These are phyloP conservation scores for Pycnomerus fuliginosus DNA, from an alignment of 2,888 invertebrate genomes.

Conservation along the genomic window DNA sequence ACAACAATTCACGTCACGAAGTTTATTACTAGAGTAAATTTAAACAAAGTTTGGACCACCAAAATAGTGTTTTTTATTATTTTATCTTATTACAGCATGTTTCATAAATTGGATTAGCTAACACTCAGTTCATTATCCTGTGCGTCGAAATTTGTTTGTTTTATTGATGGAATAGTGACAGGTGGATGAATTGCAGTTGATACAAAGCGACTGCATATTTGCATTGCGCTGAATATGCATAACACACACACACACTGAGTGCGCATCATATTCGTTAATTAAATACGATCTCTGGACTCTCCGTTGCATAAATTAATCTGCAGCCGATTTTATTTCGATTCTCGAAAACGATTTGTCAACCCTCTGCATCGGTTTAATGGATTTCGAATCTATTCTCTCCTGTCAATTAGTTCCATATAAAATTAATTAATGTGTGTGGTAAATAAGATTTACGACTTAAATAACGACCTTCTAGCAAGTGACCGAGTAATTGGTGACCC, in stretches of 20 bases:
- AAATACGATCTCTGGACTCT: no score
- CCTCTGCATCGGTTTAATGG: conserved; percentile 15
- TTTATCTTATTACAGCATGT: neutral
- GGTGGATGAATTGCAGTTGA: conserved; percentile 5
- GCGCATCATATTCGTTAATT: conserved; percentile 7
- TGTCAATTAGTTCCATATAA: conserved; percentile 25
- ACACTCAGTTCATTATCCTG: conserved; percentile 4
- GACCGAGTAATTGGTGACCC: conserved; percentile 33
- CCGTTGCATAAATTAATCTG: no score
- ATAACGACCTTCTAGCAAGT: conserved; percentile 31
- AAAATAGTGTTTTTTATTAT: neutral
- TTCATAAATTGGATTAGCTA: conserved; percentile 4
- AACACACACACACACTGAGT: neutral
- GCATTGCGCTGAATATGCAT: conserved; percentile 8
- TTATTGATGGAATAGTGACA: conserved; percentile 9
- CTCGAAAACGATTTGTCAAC: conserved; percentile 8
- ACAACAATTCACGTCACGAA: no score
- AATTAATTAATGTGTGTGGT: conserved; percentile 26
- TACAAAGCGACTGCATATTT: conserved; percentile 2
- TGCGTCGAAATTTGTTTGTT: conserved; percentile 7
- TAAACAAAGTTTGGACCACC: neutral
- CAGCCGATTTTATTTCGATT: conserved; percentile 1
- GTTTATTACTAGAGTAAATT: no score
- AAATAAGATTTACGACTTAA: conserved; percentile 29
- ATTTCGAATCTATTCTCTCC: conserved; percentile 13